Percentiles rank a stretch among this genome's conserved stretches.
Evolutionary conservation across 2,888 invertebrate species (phyloP).

Genomic region (Rapana venosa): DNA sequence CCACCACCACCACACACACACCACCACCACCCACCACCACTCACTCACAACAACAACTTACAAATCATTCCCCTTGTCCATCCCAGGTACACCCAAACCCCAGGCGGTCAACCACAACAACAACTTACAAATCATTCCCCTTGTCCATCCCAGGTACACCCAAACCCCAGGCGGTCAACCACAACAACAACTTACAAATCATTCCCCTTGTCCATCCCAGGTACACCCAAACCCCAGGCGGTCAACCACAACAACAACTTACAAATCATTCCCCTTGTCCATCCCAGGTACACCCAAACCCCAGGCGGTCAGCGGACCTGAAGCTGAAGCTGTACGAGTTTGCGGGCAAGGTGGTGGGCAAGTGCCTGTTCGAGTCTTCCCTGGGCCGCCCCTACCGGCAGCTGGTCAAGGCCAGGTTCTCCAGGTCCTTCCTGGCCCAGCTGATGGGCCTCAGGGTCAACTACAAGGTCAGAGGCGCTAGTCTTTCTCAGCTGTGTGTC

Average conservation of each 20-base stretch:
- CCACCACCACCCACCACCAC: no score
- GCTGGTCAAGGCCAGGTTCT: slow-evolving; percentile 92
- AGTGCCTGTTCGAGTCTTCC: slow-evolving; percentile 95
- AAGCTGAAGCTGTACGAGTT: slow-evolving; percentile 93
- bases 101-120: no score
- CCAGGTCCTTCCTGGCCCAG: slow-evolving; percentile 94
- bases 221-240: slow-evolving; percentile 89
- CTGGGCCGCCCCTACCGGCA: slow-evolving; percentile 93
- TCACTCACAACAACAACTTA: no score
- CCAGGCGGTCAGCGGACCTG: slow-evolving; percentile 84
- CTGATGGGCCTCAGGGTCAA: slow-evolving; percentile 94
- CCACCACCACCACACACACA: no score
- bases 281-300: slow-evolving; percentile 87
- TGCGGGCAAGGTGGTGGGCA: slow-evolving; percentile 95
- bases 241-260: no score
- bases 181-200: no score
- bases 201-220: slow-evolving; percentile 54
- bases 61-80: neutral
- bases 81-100: slow-evolving; percentile 88
- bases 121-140: no score
- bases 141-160: slow-evolving; percentile 83
- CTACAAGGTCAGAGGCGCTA: slow-evolving; percentile 85
- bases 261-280: neutral
- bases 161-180: slow-evolving; percentile 85
- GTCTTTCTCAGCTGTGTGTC: no score